phyloP scores from a whole-genome alignment of 2,888 invertebrate species.

The Rhagophthalmus giganteus region DNA sequence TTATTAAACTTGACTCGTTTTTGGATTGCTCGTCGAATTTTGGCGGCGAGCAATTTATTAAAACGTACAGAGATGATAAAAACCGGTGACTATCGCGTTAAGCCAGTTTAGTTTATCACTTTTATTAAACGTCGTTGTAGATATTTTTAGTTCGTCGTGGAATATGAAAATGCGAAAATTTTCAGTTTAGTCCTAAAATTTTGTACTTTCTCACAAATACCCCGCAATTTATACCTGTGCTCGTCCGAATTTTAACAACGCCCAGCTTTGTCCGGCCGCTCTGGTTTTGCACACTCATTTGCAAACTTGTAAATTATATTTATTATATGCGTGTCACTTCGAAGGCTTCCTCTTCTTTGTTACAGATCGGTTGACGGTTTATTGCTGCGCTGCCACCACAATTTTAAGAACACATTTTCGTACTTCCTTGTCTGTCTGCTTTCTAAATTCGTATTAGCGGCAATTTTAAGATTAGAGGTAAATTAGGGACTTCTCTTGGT shows the following conservation, averaged over 20 bases:
- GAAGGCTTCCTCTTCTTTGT: slow-evolving; percentile 10
- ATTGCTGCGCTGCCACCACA: slow-evolving; percentile 8
- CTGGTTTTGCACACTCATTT: slow-evolving; percentile 31
- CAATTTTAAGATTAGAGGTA: too few relatives aligned
- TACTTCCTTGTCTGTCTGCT: slow-evolving; percentile 6
- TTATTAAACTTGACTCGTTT: too few relatives aligned
- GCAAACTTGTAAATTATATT: slow-evolving; percentile 28
- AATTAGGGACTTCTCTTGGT: too few relatives aligned
- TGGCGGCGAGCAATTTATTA: too few relatives aligned
- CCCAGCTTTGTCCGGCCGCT: slow-evolving; percentile 11
- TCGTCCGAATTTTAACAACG: slow-evolving; percentile 8
- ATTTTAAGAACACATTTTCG: background rate
- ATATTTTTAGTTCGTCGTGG: background rate
- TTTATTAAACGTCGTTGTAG: slow-evolving; percentile 6
- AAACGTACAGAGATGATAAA: slow-evolving; percentile 16
- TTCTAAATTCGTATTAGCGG: background rate
- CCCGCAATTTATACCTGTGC: slow-evolving; percentile 12
- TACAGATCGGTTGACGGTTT: slow-evolving; percentile 1
- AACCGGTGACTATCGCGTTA: slow-evolving; percentile 23
- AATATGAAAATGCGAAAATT: slow-evolving; percentile 14
- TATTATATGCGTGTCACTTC: slow-evolving; percentile 13
- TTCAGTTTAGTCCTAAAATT: slow-evolving; percentile 1
- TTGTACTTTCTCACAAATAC: slow-evolving; percentile 11
- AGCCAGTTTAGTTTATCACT: slow-evolving; percentile 1
- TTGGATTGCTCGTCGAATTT: too few relatives aligned